A percentile compares a stretch with the other conserved stretches of the same genome.
phyloP scores from a whole-genome alignment of 2,888 invertebrate genomes.

The Gandaritis pyraliata region DNA sequence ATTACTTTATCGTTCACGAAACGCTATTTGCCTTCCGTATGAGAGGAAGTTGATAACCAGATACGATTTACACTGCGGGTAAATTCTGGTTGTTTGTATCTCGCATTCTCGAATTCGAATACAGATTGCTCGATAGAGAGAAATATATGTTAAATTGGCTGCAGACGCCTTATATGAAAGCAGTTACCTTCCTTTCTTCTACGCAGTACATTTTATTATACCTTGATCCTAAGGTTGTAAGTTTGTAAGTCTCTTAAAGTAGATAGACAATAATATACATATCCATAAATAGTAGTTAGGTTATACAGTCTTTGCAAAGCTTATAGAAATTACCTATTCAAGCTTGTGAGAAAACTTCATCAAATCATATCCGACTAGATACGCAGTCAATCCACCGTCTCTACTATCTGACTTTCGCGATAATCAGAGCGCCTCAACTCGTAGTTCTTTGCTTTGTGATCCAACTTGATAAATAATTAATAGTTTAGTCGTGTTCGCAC shows the following conservation, averaged over 20 bases:
- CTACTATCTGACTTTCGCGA: not conserved
- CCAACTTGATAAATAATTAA: constrained; percentile 29
- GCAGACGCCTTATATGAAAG: not conserved
- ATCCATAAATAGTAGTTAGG: too few species aligned
- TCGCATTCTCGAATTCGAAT: constrained; percentile 30
- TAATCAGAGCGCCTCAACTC: constrained; percentile 2
- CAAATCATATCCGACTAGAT: not conserved
- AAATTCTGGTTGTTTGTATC: constrained; percentile 35
- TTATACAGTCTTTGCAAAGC: too few species aligned
- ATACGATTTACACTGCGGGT: constrained; percentile 32
- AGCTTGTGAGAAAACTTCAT: too few species aligned
- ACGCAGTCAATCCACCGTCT: not conserved
- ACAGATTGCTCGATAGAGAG: constrained; percentile 8
- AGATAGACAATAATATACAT: too few species aligned
- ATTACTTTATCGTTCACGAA: constrained; percentile 33
- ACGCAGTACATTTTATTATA: too few species aligned
- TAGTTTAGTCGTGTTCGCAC: constrained; percentile 37
- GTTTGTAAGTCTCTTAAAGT: too few species aligned
- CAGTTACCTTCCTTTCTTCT: too few species aligned
- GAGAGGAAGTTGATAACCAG: constrained; percentile 32
- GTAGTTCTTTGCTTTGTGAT: constrained; percentile 1
- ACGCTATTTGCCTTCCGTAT: constrained; percentile 34
- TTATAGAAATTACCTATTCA: too few species aligned
- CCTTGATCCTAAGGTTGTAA: too few species aligned
- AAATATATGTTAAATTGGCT: not conserved